Evolutionary conservation across 1,140 invertebrate genomes (phyloP).

Genomic region (Cardiocondyla obscurior): DNA sequence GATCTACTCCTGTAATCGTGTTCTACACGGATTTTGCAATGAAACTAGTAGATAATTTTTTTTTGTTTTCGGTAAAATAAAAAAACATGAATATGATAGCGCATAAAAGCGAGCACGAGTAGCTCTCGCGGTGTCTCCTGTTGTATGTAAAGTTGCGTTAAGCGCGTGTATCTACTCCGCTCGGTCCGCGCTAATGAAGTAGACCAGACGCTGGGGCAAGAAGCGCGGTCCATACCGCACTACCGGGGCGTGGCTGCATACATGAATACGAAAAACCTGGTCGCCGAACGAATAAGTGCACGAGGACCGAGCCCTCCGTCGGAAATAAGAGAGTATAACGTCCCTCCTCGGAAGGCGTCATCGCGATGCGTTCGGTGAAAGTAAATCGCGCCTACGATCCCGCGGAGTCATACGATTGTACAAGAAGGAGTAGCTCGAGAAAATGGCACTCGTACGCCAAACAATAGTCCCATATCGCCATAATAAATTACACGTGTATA

Average conservation of each 20-base stretch:
- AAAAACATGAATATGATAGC: constrained; percentile 40
- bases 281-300: constrained; percentile 57
- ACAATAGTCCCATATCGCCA: not conserved
- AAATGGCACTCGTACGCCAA: not conserved
- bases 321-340: constrained; percentile 35
- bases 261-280: constrained; percentile 75
- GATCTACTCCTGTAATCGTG: not conserved
- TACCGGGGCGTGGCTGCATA: constrained; percentile 78
- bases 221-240: constrained; percentile 66
- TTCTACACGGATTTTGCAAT: not conserved
- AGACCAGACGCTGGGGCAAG: constrained; percentile 74
- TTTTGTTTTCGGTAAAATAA: too few relatives aligned
- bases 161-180: constrained; percentile 55
- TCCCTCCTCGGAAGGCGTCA: constrained; percentile 42
- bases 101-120: constrained; percentile 13
- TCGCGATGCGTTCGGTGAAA: constrained; percentile 14
- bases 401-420: not conserved
- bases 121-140: constrained; percentile 45
- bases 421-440: not conserved
- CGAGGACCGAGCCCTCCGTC: constrained; percentile 17
- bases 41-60: not conserved
- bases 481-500: not conserved
- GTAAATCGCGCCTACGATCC: constrained; percentile 36
- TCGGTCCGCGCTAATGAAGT: constrained; percentile 73
- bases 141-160: constrained; percentile 65